These are phyloP conservation scores for Periophthalmodon schlosseri DNA, from an alignment of 2,113 vertebrate species.

Conservation along the genomic window DNA sequence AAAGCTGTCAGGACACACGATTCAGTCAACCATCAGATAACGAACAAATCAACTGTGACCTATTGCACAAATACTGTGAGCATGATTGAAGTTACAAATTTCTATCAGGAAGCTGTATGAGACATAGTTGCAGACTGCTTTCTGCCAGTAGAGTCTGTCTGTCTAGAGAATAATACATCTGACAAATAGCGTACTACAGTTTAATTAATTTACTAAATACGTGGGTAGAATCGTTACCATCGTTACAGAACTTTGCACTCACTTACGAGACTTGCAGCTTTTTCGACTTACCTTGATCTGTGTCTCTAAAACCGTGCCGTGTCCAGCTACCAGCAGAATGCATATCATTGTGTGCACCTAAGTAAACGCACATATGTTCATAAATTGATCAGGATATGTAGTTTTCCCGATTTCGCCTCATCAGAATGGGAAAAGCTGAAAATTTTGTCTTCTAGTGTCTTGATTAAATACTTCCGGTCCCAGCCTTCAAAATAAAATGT, in stretches of 20 bases:
- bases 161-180: neutral
- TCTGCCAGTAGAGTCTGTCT: neutral
- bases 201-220: neutral
- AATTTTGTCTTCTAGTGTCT: neutral
- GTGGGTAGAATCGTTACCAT: neutral
- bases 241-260: slow-evolving; percentile 40
- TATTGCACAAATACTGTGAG: neutral
- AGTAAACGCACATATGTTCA: neutral
- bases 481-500: slow-evolving; percentile 50
- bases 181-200: neutral
- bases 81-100: neutral
- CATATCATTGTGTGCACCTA: slow-evolving; percentile 71
- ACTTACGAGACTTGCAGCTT: neutral
- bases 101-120: neutral
- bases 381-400: neutral
- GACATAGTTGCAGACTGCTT: neutral
- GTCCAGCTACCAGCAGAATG: slow-evolving; percentile 81
- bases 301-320: slow-evolving; percentile 77
- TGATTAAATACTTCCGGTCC: slow-evolving; percentile 23
- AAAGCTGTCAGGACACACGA: neutral
- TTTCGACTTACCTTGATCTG: slow-evolving; percentile 77
- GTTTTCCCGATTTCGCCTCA: neutral
- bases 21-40: neutral
- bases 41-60: neutral
- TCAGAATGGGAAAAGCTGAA: neutral